Evolutionary conservation across 2,888 invertebrate genomes (phyloP).

Genomic region (Chromoteleia sp.): DNA sequence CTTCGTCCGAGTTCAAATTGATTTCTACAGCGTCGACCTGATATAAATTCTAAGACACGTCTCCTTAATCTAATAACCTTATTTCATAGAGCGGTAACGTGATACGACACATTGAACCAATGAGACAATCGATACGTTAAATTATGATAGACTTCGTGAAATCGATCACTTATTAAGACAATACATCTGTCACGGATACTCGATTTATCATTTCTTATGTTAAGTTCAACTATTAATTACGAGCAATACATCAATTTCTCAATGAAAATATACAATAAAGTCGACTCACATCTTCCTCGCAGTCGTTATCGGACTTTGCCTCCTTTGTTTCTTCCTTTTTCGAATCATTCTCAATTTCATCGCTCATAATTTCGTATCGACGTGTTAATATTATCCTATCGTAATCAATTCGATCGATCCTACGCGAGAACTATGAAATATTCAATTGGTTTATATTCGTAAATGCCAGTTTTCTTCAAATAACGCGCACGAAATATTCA

Average conservation of each 20-base stretch:
- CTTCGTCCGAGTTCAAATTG: conserved; percentile 6
- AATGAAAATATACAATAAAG: background rate
- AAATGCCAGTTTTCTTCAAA: conserved; percentile 4
- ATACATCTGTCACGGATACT: conserved; percentile 6
- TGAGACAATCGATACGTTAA: conserved; percentile 37
- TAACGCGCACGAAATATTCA: conserved; percentile 13
- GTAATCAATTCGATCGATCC: background rate
- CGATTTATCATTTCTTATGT: conserved; percentile 24
- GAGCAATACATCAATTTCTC: background rate
- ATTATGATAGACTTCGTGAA: conserved; percentile 33
- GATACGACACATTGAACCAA: conserved; percentile 29
- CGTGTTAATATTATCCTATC: background rate
- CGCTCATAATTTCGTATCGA: conserved; percentile 12
- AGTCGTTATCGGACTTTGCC: background rate
- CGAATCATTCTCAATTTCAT: background rate
- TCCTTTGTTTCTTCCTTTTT: background rate
- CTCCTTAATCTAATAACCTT: conserved; percentile 44
- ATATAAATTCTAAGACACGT: conserved; percentile 25
- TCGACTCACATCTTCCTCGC: background rate
- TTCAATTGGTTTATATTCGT: background rate
- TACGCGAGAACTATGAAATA: background rate
- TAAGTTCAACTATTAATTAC: background rate
- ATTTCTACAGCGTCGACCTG: conserved; percentile 19
- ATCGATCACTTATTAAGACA: conserved; percentile 48
- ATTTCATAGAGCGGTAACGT: conserved; percentile 32